These are phyloP conservation scores for Rhagium mordax DNA, from an alignment of 2,888 invertebrate species.

Conservation along the genomic window DNA sequence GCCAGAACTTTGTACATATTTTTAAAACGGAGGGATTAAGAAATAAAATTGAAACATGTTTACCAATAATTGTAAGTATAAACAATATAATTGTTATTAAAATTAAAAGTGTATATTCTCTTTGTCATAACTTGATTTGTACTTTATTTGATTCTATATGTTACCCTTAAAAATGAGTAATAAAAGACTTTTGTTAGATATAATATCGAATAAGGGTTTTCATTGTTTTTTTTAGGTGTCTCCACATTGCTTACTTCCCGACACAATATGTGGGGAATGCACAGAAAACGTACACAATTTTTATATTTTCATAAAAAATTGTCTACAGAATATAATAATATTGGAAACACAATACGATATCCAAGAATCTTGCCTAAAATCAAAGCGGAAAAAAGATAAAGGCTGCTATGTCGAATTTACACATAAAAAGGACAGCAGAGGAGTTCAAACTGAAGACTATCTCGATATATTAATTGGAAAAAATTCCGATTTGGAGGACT, in stretches of 20 bases:
- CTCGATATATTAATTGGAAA: constrained; percentile 53
- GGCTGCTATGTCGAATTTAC: constrained; percentile 68
- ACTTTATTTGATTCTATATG: neutral
- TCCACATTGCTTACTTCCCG: constrained; percentile 65
- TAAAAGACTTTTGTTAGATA: neutral
- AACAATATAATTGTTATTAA: neutral
- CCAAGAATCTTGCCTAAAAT: constrained; percentile 65
- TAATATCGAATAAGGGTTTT: neutral
- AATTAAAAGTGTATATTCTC: neutral
- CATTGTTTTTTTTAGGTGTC: constrained; percentile 60
- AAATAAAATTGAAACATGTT: constrained; percentile 68
- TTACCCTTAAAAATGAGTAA: neutral
- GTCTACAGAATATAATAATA: constrained; percentile 66
- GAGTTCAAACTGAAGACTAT: constrained; percentile 65
- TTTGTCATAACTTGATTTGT: neutral
- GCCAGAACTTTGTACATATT: constrained; percentile 64
- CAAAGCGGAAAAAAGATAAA: constrained; percentile 68
- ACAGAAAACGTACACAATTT: constrained; percentile 64
- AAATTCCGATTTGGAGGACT: constrained; percentile 41
- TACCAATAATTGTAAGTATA: constrained; percentile 68
- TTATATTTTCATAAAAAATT: constrained; percentile 66
- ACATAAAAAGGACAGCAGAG: constrained; percentile 60
- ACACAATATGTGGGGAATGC: constrained; percentile 67
- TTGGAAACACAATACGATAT: constrained; percentile 67
- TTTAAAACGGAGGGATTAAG: constrained; percentile 67